Evolutionary conservation across 1,140 invertebrate species (phyloP).

Genomic region (Yoshiicerus persimilis): DNA sequence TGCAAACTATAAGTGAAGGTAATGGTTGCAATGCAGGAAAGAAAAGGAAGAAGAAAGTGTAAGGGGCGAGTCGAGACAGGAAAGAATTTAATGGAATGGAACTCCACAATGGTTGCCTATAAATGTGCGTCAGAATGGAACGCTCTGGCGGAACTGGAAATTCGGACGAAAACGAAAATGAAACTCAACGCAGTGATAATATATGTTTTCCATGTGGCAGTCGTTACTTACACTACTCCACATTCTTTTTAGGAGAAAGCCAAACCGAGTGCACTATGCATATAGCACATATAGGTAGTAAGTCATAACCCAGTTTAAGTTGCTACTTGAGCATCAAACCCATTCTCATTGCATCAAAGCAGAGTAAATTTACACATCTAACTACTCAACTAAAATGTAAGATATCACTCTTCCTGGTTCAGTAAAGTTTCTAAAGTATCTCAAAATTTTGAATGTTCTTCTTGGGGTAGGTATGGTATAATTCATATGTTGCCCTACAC

Average conservation of each 20-base stretch:
- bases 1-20: slow-evolving; percentile 1
- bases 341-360: too few relatives aligned
- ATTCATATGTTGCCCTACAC: too few relatives aligned
- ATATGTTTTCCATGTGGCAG: neutral
- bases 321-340: too few relatives aligned
- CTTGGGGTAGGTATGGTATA: too few relatives aligned
- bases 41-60: neutral
- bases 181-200: neutral
- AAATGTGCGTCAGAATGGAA: slow-evolving; percentile 16
- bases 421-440: too few relatives aligned
- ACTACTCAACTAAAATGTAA: too few relatives aligned
- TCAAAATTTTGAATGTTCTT: too few relatives aligned
- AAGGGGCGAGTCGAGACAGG: slow-evolving; percentile 2
- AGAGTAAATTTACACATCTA: too few relatives aligned
- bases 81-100: slow-evolving; percentile 21
- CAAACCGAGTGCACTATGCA: neutral
- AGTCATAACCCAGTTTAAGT: neutral
- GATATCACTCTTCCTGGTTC: too few relatives aligned
- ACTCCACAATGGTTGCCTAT: slow-evolving; percentile 8
- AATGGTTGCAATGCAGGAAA: neutral
- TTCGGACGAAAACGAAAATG: slow-evolving; percentile 11
- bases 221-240: neutral
- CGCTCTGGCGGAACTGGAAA: neutral
- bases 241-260: neutral
- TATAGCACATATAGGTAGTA: neutral